These are phyloP conservation scores for Caenorhabditis latens DNA, from an alignment of 1,140 invertebrate genomes.

Conservation along the genomic window DNA sequence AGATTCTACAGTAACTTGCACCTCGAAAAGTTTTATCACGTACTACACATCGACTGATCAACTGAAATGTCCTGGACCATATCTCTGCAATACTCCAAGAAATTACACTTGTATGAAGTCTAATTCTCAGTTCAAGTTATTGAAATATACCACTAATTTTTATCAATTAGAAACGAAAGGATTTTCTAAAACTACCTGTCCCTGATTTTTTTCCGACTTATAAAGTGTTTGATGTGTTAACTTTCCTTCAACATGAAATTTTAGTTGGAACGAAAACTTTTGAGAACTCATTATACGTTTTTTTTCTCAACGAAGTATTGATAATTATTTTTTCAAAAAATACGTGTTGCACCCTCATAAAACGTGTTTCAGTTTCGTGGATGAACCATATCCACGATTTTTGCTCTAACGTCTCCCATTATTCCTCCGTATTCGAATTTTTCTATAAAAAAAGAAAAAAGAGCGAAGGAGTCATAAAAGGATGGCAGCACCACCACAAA, in stretches of 20 bases:
- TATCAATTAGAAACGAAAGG: not conserved
- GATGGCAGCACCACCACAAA: conserved; percentile 16
- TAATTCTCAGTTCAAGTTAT: not conserved
- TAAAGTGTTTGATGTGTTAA: not conserved
- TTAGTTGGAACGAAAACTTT: too few relatives aligned
- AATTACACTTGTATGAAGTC: conserved; percentile 18
- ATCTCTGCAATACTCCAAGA: not conserved
- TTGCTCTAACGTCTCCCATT: too few relatives aligned
- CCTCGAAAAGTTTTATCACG: not conserved
- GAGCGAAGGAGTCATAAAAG: not conserved
- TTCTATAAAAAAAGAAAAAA: too few relatives aligned
- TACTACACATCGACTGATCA: not conserved
- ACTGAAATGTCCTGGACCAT: not conserved
- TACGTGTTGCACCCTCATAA: too few relatives aligned
- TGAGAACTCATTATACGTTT: too few relatives aligned
- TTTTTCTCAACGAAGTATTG: too few relatives aligned
- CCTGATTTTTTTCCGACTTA: not conserved
- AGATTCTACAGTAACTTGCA: not conserved
- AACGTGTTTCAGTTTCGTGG: not conserved
- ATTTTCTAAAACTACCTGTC: not conserved
- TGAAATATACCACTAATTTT: conserved; percentile 27
- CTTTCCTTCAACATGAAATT: too few relatives aligned
- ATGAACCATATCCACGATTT: too few relatives aligned
- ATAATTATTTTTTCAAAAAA: too few relatives aligned
- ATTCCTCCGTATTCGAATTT: too few relatives aligned